These are phyloP conservation scores for Aphelenchoides avenae DNA, from an alignment of 1,140 invertebrate genomes.

Conservation along the genomic window DNA sequence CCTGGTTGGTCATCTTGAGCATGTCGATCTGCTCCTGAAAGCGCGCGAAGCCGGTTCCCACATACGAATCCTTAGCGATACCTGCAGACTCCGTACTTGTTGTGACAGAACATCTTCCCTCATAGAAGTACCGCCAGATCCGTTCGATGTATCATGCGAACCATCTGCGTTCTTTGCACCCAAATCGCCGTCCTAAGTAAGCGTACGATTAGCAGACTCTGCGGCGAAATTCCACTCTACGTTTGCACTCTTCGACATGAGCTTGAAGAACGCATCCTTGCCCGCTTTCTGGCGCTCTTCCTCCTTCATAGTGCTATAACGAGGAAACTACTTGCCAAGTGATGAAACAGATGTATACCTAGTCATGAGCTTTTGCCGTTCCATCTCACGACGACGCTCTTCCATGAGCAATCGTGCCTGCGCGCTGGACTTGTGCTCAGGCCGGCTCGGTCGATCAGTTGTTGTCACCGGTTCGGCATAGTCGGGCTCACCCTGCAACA, in stretches of 20 bases:
- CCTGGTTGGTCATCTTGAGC: conserved; percentile 23
- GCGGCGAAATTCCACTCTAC: conserved; percentile 8
- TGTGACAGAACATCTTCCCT: conserved; percentile 59
- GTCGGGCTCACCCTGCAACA: background rate
- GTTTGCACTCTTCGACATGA: conserved; percentile 70
- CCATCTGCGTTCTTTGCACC: background rate
- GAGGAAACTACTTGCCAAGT: background rate
- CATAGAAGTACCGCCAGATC: too few species aligned
- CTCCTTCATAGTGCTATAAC: conserved; percentile 60
- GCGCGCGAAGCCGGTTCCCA: background rate
- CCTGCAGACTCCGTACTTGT: conserved; percentile 49
- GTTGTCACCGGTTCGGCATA: too few species aligned
- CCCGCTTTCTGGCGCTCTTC: conserved; percentile 82
- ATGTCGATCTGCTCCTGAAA: conserved; percentile 29
- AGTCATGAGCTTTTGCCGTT: conserved; percentile 10
- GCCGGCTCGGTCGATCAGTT: too few species aligned
- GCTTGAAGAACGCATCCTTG: conserved; percentile 84
- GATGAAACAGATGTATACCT: conserved; percentile 16
- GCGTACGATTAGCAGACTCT: background rate
- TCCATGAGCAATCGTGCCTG: conserved; percentile 86
- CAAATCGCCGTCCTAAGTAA: conserved; percentile 3
- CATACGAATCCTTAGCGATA: background rate
- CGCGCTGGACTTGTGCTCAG: conserved; percentile 57
- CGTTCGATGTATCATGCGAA: too few species aligned
- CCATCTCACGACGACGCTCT: conserved; percentile 72